Conservation (phyloP, 2,113 vertebrate species). For the Isurus oxyrinchus region DNA sequence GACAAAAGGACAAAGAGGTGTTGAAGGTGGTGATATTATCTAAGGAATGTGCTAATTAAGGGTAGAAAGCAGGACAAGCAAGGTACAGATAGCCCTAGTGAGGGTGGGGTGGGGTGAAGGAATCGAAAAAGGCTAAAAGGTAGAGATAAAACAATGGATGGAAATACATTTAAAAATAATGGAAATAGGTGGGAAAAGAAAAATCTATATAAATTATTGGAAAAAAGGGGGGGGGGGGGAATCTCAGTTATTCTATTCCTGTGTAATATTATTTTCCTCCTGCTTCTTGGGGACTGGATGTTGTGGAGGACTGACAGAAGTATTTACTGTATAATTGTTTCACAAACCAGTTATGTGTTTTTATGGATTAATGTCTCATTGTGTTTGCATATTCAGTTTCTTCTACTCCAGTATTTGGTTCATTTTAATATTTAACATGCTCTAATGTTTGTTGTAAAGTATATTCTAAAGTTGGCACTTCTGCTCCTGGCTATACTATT, state of each 20-base stretch:
- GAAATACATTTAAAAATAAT: no score
- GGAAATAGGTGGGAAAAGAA: no score
- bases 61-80: no score
- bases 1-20: no score
- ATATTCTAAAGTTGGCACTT: neutral
- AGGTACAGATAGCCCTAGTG: no score
- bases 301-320: neutral
- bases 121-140: no score
- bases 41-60: no score
- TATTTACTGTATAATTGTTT: neutral
- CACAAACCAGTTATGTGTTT: neutral
- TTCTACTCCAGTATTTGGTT: neutral
- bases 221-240: no score
- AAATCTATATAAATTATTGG: no score
- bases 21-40: no score
- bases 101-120: no score
- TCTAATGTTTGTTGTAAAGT: conserved; percentile 11
- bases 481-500: neutral
- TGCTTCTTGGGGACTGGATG: neutral
- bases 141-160: no score
- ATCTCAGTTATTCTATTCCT: neutral
- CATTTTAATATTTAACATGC: conserved; percentile 20
- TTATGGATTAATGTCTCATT: neutral
- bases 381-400: conserved; percentile 4
- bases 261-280: neutral